Base-by-base conservation (phyloP, 2,113 vertebrate species). In the Coturnix japonica region DNA sequence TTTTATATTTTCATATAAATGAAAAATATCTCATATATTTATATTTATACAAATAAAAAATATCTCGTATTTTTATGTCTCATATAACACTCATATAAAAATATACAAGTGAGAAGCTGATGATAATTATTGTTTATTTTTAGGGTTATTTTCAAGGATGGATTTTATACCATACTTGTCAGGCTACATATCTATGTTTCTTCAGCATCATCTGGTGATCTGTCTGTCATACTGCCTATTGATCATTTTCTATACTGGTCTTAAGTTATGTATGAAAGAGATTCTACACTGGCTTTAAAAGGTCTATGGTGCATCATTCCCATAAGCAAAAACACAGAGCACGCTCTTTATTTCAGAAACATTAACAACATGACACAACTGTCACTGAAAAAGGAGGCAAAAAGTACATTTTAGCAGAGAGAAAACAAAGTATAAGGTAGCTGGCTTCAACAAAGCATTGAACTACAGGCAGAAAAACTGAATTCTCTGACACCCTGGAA, bases 401-500 rank as follows among this genome's bases (percentile, higher is more conserved):
- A 43, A 81, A 79, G 46, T 39, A 90, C 51, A 67, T 89, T 91
- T 81, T 21, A 86, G 73, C 19, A 81, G 39, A 65, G 7, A 80
- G 39, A 92, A 91, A 94, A 65, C 26, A 37, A 89, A 84, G 30
- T 51, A 18, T 51, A 77, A 81, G 57, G 30, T 81, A 88, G 46
- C n/a, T 81, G 33, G 30, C 70, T 91, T 83, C 80, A 90, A 91
- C 43, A 67, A 77, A 90, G 83, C 63, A 51, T 26, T 78, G 53
- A 94, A 75, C 43, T 75, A 87, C 31, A 35, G 74, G 78, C 51
- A 90, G 69, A 91, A 96, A 94, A 80, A 83, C 46, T 1, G 1
- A 94, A 88, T 93, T 88, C 30, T 64, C 73, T 88, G 74, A 78
- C 87, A 85, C 14, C 18, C 9, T 15, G 30, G 70, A 85, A 89